Evolutionary conservation across 2,888 invertebrate species (phyloP), one percentile per base, ranked within the genome.

Genomic region (Hoplodrina blanda): DNA sequence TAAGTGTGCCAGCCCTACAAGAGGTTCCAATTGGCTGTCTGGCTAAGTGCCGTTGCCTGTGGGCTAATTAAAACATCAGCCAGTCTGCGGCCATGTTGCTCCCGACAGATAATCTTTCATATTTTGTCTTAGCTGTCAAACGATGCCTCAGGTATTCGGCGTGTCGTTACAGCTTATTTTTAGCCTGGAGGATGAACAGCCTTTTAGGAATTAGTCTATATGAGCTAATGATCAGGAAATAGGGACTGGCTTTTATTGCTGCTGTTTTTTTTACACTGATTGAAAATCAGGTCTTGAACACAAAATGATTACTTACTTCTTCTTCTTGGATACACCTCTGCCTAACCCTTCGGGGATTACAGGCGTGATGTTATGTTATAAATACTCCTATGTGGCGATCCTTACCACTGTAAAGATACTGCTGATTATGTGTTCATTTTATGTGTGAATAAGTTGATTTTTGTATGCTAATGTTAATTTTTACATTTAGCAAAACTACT

Each of bases 41-140:
- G 87, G 90, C 92, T 92, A 93, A 94, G 89, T 91, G 92, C 92
- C 89, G 87, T 90, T 89, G 95, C 95, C 95, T 89, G 90, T 91
- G 93, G 95, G 95, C 94, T 94, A 95, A 95, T 95, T 95, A 95
- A 95, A 94, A 92, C 94, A 94, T 95, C 94, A 92, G 85, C 82
- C 76, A 81, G 76, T 74, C 85, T 74, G 85, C 89, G 85, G 87
- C 90, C 91, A 90, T 91, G 90, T 90, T 89, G 85, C 78, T 76
- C 68, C 85, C 86, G 91, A 91, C 93, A 91, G 92, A 90, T 91
- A 87, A 93, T 95, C 91, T 92, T 93, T 95, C 95, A 94, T 93
- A 95, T 95, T 95, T 95, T 95, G 95, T 95, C 95, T 92, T 92
- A 89, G 78, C 90, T 91, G 94, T 92, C 94, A 85, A 85, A 85